Evolutionary conservation across 1,140 invertebrate species (phyloP), one percentile per base, ranked within the genome.

Genomic region (Harpegnathos saltator): DNA sequence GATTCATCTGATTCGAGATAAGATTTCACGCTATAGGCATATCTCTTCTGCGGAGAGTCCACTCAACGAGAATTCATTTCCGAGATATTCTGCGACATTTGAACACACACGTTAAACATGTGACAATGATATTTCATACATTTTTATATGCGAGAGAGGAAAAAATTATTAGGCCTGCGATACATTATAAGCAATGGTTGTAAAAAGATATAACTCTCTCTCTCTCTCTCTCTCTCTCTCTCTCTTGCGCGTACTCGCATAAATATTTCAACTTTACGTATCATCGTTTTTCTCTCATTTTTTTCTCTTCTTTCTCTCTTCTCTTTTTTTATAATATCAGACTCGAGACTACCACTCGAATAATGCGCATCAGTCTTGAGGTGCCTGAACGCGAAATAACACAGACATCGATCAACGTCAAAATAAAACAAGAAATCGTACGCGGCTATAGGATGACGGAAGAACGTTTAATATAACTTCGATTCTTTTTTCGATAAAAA

Each of bases 391-490:
- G 61, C 74, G 86, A 88, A 89, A 89, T 89, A 89, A 89, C 87
- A 77, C 38, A 83, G 68, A 85, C 87, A 89, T 89, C 87, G 87
- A 89, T 89, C 87, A 89, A 83, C 72, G 87, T 88, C 87, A 85
- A 88, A 89, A 89, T 89, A 85, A 85, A 89, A 77, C 38, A 80
- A 83, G 83, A 83, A 85, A 71, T 54, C 59, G 61, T 56, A 73
- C 54, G 81, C 69, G 61, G 56, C 58, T 83, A 54, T 66, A 59
- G 71, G 72, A 85, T 75, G 48, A 71, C 58, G 44, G 74, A 88
- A 83, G 56, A 87, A 56, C 83, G 86, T 88, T 88, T 88, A 89
- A 89, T 89, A 89, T 88, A 85, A 88, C 72, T 82, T 72, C n/a
- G n/a, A 82, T 48, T 75, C 59, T 88, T 63, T 83, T 85, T 80